Evolutionary conservation across 2,888 invertebrate genomes (phyloP), one percentile per base, ranked within the genome.

Genomic region (Cephus rjabovi): DNA sequence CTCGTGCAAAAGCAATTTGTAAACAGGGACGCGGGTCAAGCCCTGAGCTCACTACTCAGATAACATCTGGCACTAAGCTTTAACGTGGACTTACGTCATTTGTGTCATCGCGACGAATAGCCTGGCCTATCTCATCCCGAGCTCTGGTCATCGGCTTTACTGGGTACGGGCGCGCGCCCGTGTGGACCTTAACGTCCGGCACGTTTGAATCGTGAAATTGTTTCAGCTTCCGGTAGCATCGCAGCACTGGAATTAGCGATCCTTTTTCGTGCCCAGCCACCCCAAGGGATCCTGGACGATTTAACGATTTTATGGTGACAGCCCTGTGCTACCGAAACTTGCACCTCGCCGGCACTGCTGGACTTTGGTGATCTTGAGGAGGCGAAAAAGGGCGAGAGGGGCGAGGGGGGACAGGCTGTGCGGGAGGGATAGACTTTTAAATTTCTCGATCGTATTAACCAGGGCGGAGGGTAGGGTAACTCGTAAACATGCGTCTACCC

Each of bases 81-180:
- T 70, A 75, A 31, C 33, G 35, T 71, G 56, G 56, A 23, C 75
- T 80, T 79, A 33, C 79, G 79, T 74, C 79, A 82, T 80, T 79
- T 23, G 78, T 82, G 81, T 79, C 83, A 81, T 69, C 77, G 76
- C 68, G 68, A 73, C 56, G 75, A 75, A 69, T 70, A 79, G 79
- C 9, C 56, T 79, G 75, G 73, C 80, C 73, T 56, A 79, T 80
- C 75, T 77, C 37, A 79, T 80, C 9, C 2, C 23, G 56, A 6
- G 9, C 56, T 56, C 56, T 56, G 56, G 56, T 56, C 56, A 56
- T 56, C 56, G 56, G 23, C 23, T 56, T 56, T 56, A 23, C 56
- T 56, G 56, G 56, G 23, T 56, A 56, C 56, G 56, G 56, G 23
- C 9, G 23, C 9, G 23, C 9, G 9, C 56, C 56, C 4, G 23